phyloP scores from a whole-genome alignment of 2,797 vertebrate species.

The Sylvilagus floridanus region DNA sequence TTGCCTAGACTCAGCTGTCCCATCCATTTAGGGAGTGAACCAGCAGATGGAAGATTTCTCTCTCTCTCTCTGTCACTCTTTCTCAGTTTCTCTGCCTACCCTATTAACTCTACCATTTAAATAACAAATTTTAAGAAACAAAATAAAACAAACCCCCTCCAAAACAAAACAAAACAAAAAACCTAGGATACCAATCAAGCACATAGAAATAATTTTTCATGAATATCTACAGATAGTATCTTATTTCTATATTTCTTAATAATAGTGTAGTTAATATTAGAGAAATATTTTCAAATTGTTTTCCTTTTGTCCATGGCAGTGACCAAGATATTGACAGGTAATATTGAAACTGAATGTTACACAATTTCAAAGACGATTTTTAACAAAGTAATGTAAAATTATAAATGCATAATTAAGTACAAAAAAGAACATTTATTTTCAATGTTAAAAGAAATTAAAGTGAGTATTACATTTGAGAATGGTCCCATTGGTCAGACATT shows the following conservation, averaged over 20 bases:
- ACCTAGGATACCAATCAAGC: slow-evolving; percentile 12
- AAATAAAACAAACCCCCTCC: too few species aligned
- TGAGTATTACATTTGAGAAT: not conserved
- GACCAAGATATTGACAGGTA: not conserved
- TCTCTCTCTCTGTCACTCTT: too few species aligned
- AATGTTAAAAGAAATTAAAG: not conserved
- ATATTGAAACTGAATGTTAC: not conserved
- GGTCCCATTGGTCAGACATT: not conserved
- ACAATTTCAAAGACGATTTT: not conserved
- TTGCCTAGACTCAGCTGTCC: too few species aligned
- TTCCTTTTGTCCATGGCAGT: not conserved
- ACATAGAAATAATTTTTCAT: slow-evolving; percentile 56
- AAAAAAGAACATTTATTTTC: slow-evolving; percentile 3
- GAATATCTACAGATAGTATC: slow-evolving; percentile 57
- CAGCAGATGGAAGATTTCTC: too few species aligned
- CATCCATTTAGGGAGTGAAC: too few species aligned
- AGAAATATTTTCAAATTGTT: not conserved
- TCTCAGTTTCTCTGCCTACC: too few species aligned
- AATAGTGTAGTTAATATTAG: not conserved
- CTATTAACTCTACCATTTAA: too few species aligned
- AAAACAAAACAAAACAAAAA: not conserved
- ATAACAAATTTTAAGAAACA: too few species aligned
- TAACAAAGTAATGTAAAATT: not conserved
- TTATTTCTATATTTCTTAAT: slow-evolving; percentile 49
- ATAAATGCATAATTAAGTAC: not conserved